A percentile compares a stretch with the other conserved stretches of the same genome.
phyloP scores from a whole-genome alignment of 2,113 vertebrate species.

The Colinus virginianus region DNA sequence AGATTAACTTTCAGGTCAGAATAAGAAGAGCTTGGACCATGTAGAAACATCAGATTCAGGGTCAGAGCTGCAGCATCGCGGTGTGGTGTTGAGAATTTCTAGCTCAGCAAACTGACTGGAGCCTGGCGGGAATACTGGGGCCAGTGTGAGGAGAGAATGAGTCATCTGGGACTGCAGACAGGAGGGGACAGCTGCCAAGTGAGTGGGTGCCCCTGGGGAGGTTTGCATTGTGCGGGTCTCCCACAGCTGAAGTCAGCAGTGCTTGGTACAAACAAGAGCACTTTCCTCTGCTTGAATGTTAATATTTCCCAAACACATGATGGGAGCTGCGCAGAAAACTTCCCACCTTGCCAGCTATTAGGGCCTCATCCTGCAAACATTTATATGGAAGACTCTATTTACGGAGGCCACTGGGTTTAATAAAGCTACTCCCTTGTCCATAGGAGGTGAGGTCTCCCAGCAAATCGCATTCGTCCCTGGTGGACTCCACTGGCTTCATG shows the following conservation, averaged over 20 bases:
- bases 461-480: background rate
- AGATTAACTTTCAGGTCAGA: background rate
- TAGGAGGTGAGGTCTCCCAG: background rate
- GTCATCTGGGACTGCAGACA: conserved; percentile 56
- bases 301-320: conserved; percentile 13
- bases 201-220: conserved; percentile 59
- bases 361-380: background rate
- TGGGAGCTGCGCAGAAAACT: background rate
- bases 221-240: conserved; percentile 48
- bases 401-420: background rate
- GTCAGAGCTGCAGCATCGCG: background rate
- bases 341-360: background rate
- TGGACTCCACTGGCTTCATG: background rate
- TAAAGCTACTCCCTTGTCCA: background rate
- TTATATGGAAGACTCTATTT: background rate
- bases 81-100: conserved; percentile 48
- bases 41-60: conserved; percentile 20
- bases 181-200: conserved; percentile 50
- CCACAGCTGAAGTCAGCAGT: conserved; percentile 10
- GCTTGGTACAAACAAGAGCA: conserved; percentile 52
- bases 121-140: background rate
- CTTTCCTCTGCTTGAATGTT: conserved; percentile 12
- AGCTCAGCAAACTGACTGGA: conserved; percentile 51
- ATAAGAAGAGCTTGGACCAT: background rate
- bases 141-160: conserved; percentile 34